phyloP scores from a whole-genome alignment of 2,888 invertebrate genomes.

The Toxonevra muliebris region DNA sequence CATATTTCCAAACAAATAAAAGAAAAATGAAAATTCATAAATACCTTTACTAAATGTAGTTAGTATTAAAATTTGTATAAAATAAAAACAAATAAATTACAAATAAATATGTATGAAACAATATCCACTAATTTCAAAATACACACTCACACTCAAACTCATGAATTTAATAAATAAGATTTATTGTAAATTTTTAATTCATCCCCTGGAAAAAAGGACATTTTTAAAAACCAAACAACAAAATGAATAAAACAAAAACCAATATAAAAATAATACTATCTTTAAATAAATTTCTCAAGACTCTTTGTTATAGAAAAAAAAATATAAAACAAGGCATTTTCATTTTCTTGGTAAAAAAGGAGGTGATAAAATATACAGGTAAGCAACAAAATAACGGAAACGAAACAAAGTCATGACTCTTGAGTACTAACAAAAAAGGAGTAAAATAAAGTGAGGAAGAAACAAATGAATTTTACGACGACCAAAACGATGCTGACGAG shows the following conservation, averaged over 20 bases:
- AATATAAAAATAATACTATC: constrained; percentile 28
- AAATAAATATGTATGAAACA: background rate
- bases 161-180: constrained; percentile 41
- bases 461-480: too few species aligned
- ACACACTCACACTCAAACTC: constrained; percentile 32
- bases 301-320: constrained; percentile 58
- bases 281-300: constrained; percentile 49
- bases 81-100: constrained; percentile 4
- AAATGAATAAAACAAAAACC: constrained; percentile 26
- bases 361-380: too few species aligned
- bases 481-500: too few species aligned
- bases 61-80: constrained; percentile 19
- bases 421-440: too few species aligned
- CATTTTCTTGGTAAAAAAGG: background rate
- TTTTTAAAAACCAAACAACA: constrained; percentile 27
- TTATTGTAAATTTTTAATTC: background rate
- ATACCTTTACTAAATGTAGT: constrained; percentile 3
- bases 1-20: background rate
- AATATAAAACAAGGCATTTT: constrained; percentile 21
- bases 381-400: too few species aligned
- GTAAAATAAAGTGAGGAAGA: too few species aligned
- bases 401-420: too few species aligned
- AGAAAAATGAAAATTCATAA: background rate
- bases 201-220: constrained; percentile 32
- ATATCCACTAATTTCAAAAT: background rate